Conservation (phyloP, 2,113 vertebrate species). For the Sinocyclocheilus anophthalmus region DNA sequence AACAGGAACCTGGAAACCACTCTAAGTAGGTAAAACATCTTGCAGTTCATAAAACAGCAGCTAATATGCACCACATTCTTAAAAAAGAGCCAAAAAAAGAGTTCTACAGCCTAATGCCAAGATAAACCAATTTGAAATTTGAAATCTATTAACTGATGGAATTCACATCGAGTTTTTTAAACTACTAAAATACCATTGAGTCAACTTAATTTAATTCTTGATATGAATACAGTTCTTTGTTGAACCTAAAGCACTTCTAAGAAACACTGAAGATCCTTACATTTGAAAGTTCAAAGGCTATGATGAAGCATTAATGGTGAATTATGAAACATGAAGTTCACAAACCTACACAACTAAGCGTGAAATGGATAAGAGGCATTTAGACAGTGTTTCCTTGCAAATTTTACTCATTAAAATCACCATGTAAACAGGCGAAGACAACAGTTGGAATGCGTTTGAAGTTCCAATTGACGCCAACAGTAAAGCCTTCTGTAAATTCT, state of each 20-base stretch:
- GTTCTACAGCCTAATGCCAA: background rate
- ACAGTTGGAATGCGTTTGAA: background rate
- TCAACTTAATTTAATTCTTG: background rate
- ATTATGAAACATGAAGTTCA: background rate
- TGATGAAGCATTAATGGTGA: background rate
- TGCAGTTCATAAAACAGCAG: background rate
- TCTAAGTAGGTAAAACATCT: background rate
- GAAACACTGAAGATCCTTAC: background rate
- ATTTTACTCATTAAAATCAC: background rate
- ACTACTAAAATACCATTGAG: background rate
- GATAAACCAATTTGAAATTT: background rate
- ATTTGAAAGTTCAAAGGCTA: background rate
- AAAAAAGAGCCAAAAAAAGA: background rate
- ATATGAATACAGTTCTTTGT: background rate
- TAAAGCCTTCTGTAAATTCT: background rate
- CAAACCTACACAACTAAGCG: background rate
- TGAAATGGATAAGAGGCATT: background rate
- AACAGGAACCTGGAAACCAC: background rate
- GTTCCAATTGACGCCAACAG: background rate
- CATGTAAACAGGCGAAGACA: slow-evolving; percentile 52
- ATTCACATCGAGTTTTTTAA: background rate
- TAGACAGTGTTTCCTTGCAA: background rate
- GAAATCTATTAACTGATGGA: background rate
- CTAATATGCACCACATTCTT: background rate
- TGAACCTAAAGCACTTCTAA: background rate